Base-by-base conservation (phyloP, 2,888 invertebrate species). In the Patella ulyssiponensis region DNA sequence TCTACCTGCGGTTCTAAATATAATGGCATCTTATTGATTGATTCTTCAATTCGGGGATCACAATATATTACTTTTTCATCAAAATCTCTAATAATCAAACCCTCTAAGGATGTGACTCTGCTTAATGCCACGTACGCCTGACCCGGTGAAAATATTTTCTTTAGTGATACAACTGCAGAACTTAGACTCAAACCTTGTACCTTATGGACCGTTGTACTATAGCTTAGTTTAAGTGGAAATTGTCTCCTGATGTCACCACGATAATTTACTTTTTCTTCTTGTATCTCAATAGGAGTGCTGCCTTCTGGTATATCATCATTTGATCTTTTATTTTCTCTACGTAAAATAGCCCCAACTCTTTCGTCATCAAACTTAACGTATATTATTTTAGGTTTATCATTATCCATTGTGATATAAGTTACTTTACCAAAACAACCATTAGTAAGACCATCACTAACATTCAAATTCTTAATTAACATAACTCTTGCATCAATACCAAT, bases 51-150 rank as follows among this genome's bases (percentile, higher is more conserved):
- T 52, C 73, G 51, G 2, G 71, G 72, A 75, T 77, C 72, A 53
- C 80, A 77, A 27, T 20, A 77, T 27, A 80, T 76, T 58, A 58
- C 56, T 53, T 75, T 73, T 11, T 77, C 75, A n/a, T 80, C 76
- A 20, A 76, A 73, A 11, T 27, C 69, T 64, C 69, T 33, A 27
- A 78, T 72, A 44, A 44, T 17, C 7, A 80, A 69, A n/a, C 80
- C 80, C 15, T 74, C 23, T 53, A 71, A 44, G 53, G 80, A 76
- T 14, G 74, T 80, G 7, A 78, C 80, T 27, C 80, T 58, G 27
- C 80, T 76, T 9, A 80, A 58, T 20, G 80, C 80, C 52, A 80
- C 80, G 77, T 80, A 80, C 15, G 80, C 78, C 44, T 78, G 78
- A 2, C 80, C 80, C 27, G 54, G 64, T 44, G 76, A 56, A 76